phyloP scores from a whole-genome alignment of 2,888 invertebrate genomes.

The Tanaodytes sp. region DNA sequence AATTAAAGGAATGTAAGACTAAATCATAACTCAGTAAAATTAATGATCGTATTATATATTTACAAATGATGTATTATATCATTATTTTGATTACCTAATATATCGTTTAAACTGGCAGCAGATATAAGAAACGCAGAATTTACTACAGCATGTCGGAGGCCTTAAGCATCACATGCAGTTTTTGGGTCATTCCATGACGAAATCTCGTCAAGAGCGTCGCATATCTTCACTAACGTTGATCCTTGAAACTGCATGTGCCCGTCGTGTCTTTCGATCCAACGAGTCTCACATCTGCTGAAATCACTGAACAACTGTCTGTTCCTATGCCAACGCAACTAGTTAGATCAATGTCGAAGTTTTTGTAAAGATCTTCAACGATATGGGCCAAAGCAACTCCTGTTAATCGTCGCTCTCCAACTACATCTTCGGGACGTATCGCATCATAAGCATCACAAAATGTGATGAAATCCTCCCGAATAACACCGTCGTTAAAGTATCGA shows the following conservation, averaged over 20 bases:
- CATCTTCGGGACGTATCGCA: constrained; percentile 47
- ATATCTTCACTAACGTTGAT: constrained; percentile 46
- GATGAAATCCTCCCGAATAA: constrained; percentile 56
- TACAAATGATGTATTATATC: not conserved
- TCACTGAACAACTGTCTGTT: constrained; percentile 62
- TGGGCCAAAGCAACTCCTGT: constrained; percentile 56
- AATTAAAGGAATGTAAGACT: constrained; percentile 4
- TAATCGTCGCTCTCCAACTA: constrained; percentile 49
- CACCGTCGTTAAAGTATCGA: constrained; percentile 37
- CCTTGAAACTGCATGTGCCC: constrained; percentile 53
- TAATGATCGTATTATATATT: not conserved
- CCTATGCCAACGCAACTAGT: constrained; percentile 57
- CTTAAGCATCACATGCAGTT: constrained; percentile 55
- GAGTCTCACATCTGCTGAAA: constrained; percentile 58
- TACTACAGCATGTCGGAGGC: constrained; percentile 42
- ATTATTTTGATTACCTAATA: constrained; percentile 15
- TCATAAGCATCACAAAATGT: constrained; percentile 56
- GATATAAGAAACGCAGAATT: constrained; percentile 55
- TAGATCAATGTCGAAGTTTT: constrained; percentile 56
- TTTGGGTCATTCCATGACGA: constrained; percentile 54
- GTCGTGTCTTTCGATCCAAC: constrained; percentile 57
- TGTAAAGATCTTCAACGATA: constrained; percentile 55
- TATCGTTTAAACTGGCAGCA: constrained; percentile 46
- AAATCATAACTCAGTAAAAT: not conserved
- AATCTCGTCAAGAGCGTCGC: constrained; percentile 50